Evolutionary conservation across 2,888 invertebrate species (phyloP).

Genomic region (Argyresthia goedartella): DNA sequence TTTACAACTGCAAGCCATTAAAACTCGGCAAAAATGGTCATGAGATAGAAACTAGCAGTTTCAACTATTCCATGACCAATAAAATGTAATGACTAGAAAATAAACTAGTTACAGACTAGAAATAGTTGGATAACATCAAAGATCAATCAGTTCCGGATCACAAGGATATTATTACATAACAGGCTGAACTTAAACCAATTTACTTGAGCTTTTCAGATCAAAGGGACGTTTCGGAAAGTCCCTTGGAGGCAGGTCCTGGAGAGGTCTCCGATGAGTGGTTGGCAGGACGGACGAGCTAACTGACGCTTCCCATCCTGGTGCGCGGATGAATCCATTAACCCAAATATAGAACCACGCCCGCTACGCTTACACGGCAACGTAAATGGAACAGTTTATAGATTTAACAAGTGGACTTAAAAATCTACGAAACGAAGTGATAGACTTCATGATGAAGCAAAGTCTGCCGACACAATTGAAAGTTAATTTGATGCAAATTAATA

Average conservation of each 20-base stretch:
- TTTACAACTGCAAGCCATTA: slow-evolving; percentile 32
- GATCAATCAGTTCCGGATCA: background rate
- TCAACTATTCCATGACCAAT: background rate
- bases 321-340: slow-evolving; percentile 70
- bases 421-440: too few species aligned
- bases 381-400: background rate
- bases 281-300: slow-evolving; percentile 27
- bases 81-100: background rate
- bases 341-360: slow-evolving; percentile 67
- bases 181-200: too few species aligned
- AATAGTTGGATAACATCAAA: background rate
- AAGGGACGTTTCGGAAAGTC: background rate
- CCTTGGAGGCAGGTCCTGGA: too few species aligned
- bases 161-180: background rate
- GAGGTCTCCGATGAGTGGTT: slow-evolving; percentile 1
- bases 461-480: too few species aligned
- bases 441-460: too few species aligned
- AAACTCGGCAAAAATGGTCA: slow-evolving; percentile 31
- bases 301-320: slow-evolving; percentile 61
- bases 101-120: background rate
- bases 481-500: too few species aligned
- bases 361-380: slow-evolving; percentile 29
- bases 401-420: background rate
- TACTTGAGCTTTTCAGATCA: background rate
- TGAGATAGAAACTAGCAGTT: slow-evolving; percentile 15